Percentiles rank a stretch among this genome's conserved stretches.
These are phyloP conservation scores for Campoplex capitator DNA, from an alignment of 2,888 invertebrate genomes.

Conservation along the genomic window DNA sequence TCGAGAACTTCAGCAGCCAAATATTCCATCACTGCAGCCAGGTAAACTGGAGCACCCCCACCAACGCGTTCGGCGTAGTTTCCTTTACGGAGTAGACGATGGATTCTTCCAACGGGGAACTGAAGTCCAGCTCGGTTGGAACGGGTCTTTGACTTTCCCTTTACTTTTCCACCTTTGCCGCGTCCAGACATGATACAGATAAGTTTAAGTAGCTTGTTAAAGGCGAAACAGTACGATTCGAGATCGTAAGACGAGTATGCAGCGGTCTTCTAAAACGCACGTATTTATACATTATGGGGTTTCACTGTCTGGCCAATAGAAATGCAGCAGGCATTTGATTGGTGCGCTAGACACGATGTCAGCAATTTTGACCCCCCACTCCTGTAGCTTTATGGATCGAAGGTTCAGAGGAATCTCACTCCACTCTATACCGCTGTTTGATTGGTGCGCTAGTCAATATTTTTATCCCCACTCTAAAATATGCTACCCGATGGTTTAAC, in stretches of 20 bases:
- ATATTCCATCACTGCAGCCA: conserved; percentile 88
- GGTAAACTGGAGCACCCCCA: conserved; percentile 86
- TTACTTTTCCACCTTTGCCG: conserved; percentile 75
- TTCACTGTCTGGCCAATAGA: not conserved
- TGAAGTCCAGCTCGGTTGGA: conserved; percentile 87
- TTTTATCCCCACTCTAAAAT: not conserved
- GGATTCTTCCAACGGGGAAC: conserved; percentile 88
- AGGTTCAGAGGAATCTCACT: too few relatives aligned
- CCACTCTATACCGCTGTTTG: too few relatives aligned
- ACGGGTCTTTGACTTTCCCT: conserved; percentile 85
- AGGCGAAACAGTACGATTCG: not conserved
- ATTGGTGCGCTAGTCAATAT: not conserved
- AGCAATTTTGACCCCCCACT: too few relatives aligned
- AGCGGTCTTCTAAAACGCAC: too few relatives aligned
- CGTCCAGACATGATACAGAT: conserved; percentile 68
- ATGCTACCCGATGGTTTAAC: not conserved
- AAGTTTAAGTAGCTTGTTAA: not conserved
- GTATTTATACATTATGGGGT: not conserved
- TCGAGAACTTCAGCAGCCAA: conserved; percentile 90
- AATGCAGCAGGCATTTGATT: not conserved
- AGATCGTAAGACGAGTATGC: not conserved
- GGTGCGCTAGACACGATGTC: too few relatives aligned
- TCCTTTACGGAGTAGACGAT: conserved; percentile 87
- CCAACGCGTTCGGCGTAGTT: conserved; percentile 88
- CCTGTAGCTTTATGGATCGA: too few relatives aligned